Conservation (phyloP, 2,113 vertebrate genomes). For the Pelodiscus sinensis region DNA sequence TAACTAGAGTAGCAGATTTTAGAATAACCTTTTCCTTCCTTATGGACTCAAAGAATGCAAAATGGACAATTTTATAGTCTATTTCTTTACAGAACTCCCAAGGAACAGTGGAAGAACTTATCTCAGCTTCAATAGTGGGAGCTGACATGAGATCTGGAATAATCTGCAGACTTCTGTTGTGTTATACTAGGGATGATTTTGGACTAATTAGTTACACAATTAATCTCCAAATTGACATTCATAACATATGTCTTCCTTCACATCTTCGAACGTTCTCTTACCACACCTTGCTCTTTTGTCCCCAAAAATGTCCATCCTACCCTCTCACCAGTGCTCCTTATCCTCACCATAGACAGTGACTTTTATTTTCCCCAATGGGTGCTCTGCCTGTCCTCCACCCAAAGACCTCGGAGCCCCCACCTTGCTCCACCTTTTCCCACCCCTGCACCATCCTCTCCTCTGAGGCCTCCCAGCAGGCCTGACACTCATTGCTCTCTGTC, state of each 20-base stretch:
- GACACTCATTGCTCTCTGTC: too few species aligned
- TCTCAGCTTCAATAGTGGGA: background rate
- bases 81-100: background rate
- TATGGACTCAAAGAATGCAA: background rate
- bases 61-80: background rate
- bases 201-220: background rate
- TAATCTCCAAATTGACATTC: background rate
- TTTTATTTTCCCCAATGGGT: background rate
- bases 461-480: too few species aligned
- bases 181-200: background rate
- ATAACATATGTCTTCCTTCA: background rate
- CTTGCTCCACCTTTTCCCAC: too few species aligned
- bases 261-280: background rate
- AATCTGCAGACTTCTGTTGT: background rate
- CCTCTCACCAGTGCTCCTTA: background rate
- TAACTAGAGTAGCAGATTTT: background rate
- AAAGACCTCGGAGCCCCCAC: too few species aligned
- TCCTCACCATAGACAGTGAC: too few species aligned
- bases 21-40: too few species aligned
- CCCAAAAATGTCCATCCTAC: fast-evolving
- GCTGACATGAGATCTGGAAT: background rate
- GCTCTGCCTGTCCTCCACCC: too few species aligned
- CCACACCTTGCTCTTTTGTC: background rate
- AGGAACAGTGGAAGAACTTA: fast-evolving
- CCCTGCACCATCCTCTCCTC: too few species aligned